phyloP scores from a whole-genome alignment of 2,797 vertebrate genomes.

The Enteromius fasciolatus region DNA sequence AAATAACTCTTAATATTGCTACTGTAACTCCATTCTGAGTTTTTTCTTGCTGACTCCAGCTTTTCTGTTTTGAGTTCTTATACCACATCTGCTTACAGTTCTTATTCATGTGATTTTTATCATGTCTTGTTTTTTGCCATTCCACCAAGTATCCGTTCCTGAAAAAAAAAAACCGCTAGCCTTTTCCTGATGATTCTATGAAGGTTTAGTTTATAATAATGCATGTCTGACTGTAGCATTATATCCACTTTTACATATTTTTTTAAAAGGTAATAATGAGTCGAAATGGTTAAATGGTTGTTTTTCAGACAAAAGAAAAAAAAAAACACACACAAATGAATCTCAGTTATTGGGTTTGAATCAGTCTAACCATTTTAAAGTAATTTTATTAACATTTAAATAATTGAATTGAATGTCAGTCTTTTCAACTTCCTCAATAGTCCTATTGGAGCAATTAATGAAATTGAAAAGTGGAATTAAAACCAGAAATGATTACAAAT shows the following conservation, averaged over 20 bases:
- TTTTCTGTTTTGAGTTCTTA: not conserved
- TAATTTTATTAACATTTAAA: not conserved
- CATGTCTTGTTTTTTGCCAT: not conserved
- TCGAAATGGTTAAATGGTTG: not conserved
- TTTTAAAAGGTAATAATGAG: not conserved
- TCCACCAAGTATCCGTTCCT: slow-evolving; percentile 4
- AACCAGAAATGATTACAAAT: not conserved
- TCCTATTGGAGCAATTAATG: not conserved
- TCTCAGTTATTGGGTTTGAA: not conserved
- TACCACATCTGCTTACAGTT: slow-evolving; percentile 1
- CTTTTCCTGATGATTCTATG: not conserved
- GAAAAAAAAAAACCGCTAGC: not conserved
- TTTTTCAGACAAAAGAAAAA: not conserved
- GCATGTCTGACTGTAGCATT: not conserved
- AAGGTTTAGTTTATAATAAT: not conserved
- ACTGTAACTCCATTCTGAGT: not conserved
- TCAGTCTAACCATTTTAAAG: not conserved
- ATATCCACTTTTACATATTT: not conserved
- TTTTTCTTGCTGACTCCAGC: not conserved
- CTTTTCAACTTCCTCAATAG: not conserved
- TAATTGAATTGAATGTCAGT: not conserved
- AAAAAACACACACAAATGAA: not conserved
- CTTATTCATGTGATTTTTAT: slow-evolving; percentile 23
- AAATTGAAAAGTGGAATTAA: not conserved
- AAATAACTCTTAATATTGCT: not conserved